Percentiles rank a stretch among this genome's conserved stretches.
Evolutionary conservation across 2,113 vertebrate genomes (phyloP).

Genomic region (Urocynchramus pylzowi): DNA sequence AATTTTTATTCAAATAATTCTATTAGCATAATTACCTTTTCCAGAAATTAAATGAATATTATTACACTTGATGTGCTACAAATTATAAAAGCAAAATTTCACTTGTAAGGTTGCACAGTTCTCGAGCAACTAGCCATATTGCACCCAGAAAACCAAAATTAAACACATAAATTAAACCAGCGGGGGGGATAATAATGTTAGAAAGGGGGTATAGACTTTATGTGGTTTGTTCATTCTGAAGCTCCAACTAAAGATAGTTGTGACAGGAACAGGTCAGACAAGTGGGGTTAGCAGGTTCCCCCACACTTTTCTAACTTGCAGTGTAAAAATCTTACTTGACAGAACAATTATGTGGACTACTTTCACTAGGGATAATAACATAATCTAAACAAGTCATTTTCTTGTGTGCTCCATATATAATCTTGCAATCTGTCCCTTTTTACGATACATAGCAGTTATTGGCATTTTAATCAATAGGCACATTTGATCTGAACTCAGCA

Average conservation of each 20-base stretch:
- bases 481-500: not conserved
- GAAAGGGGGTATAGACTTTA: constrained; percentile 32
- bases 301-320: not conserved
- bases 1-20: constrained; percentile 78
- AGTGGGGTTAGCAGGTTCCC: constrained; percentile 26
- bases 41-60: constrained; percentile 76
- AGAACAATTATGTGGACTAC: not conserved
- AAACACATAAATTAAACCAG: constrained; percentile 79
- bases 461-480: not conserved
- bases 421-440: constrained; percentile 13
- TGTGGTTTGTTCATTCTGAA: not conserved
- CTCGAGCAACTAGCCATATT: constrained; percentile 73
- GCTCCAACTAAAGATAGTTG: constrained; percentile 18
- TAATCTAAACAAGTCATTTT: constrained; percentile 13
- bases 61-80: constrained; percentile 73
- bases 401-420: not conserved
- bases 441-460: not conserved
- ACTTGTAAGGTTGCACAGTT: constrained; percentile 66
- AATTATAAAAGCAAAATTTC: constrained; percentile 74
- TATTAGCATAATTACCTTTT: constrained; percentile 78
- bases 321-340: constrained; percentile 2
- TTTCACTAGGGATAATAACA: not conserved
- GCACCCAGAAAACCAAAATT: constrained; percentile 73
- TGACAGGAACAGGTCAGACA: not conserved
- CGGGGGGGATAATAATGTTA: constrained; percentile 62